These are phyloP conservation scores for Danio albolineatus DNA, from an alignment of 2,797 vertebrate species.

Conservation along the genomic window DNA sequence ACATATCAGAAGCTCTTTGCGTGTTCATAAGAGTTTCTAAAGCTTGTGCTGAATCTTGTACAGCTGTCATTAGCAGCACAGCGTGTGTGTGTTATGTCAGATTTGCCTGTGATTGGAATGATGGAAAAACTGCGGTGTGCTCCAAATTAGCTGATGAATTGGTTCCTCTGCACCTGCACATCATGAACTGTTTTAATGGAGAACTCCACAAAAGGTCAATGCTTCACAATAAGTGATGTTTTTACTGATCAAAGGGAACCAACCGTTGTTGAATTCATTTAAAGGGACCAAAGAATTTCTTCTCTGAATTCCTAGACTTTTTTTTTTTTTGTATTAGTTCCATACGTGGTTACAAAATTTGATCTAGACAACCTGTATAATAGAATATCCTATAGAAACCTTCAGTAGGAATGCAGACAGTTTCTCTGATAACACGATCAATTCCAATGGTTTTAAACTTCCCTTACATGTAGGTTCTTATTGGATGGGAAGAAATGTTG, in stretches of 20 bases:
- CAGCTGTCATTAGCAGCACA: not conserved
- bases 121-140: constrained; percentile 45
- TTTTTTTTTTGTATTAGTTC: constrained; percentile 42
- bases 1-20: not conserved
- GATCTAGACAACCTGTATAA: constrained; percentile 26
- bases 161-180: constrained; percentile 31
- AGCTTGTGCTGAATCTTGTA: not conserved
- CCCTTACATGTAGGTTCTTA: constrained; percentile 68
- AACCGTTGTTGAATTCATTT: constrained; percentile 8
- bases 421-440: constrained; percentile 30
- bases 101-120: constrained; percentile 43
- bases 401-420: constrained; percentile 11
- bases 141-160: constrained; percentile 14
- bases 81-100: constrained; percentile 9
- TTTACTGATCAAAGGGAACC: constrained; percentile 47
- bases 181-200: constrained; percentile 16
- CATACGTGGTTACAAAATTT: not conserved
- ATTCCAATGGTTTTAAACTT: constrained; percentile 41
- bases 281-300: constrained; percentile 51
- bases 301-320: not conserved
- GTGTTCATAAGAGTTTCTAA: not conserved
- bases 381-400: constrained; percentile 26
- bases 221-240: not conserved
- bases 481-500: constrained; percentile 76
- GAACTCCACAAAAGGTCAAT: not conserved